Evolutionary conservation across 2,888 invertebrate genomes (phyloP).

Genomic region (Crioceris asparagi): DNA sequence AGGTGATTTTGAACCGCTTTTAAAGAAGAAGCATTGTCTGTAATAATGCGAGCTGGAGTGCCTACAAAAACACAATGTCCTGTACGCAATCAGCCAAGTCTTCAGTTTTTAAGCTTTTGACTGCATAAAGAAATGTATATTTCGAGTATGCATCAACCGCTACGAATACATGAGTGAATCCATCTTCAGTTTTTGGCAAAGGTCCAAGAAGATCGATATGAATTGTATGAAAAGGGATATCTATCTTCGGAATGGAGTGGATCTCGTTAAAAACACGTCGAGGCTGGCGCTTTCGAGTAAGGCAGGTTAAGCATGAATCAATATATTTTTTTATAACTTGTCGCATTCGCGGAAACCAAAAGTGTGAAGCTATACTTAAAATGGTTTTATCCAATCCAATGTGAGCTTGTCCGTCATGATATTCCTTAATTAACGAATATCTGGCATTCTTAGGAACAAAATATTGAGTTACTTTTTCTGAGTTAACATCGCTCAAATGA

Average conservation of each 20-base stretch:
- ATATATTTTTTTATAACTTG: conserved; percentile 7
- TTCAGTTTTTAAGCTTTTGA: conserved; percentile 1
- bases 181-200: too few relatives aligned
- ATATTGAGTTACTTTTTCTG: too few relatives aligned
- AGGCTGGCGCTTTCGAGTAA: conserved; percentile 6
- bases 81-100: neutral
- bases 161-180: conserved; percentile 2
- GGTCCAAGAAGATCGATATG: too few relatives aligned
- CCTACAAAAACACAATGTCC: conserved; percentile 14
- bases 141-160: conserved; percentile 5
- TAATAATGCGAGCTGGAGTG: conserved; percentile 11
- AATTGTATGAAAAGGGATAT: too few relatives aligned
- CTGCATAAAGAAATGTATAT: conserved; percentile 3
- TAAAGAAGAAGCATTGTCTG: conserved; percentile 16
- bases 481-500: too few relatives aligned
- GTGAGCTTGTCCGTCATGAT: conserved; percentile 6
- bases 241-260: conserved; percentile 9
- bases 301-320: conserved; percentile 7
- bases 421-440: conserved; percentile 9
- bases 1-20: conserved; percentile 12
- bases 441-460: conserved; percentile 28
- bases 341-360: conserved; percentile 16
- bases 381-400: conserved; percentile 8
- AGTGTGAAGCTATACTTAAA: neutral
- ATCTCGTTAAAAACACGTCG: conserved; percentile 6